Percentiles rank a stretch among this genome's conserved stretches.
Conservation (phyloP, 2,113 vertebrate species). For the Channa argus region DNA sequence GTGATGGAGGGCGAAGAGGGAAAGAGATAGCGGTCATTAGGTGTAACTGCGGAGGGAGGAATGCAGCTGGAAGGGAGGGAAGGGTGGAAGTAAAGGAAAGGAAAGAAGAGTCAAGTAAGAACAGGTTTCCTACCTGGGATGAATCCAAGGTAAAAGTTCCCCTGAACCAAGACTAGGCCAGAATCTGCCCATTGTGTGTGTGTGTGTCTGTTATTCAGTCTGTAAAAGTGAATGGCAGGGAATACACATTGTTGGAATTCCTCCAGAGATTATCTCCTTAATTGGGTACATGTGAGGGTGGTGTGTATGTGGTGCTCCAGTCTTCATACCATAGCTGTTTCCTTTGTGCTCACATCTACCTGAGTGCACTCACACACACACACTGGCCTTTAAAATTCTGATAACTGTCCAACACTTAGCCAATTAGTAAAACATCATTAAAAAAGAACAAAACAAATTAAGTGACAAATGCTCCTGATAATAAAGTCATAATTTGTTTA, state of each 20-base stretch:
- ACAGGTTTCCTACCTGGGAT: slow-evolving; percentile 73
- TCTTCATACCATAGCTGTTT: slow-evolving; percentile 33
- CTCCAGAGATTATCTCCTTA: slow-evolving; percentile 73
- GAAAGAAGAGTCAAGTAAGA: slow-evolving; percentile 64
- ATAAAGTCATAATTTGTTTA: too few species aligned
- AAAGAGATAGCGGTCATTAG: slow-evolving; percentile 77
- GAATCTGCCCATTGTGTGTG: slow-evolving; percentile 24
- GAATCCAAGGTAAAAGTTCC: slow-evolving; percentile 49
- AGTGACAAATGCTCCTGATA: too few species aligned
- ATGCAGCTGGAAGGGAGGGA: slow-evolving; percentile 64
- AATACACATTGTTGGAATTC: slow-evolving; percentile 76
- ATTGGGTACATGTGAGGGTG: slow-evolving; percentile 51
- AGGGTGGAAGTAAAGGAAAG: slow-evolving; percentile 34
- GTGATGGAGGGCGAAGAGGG: slow-evolving; percentile 59
- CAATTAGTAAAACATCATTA: too few species aligned
- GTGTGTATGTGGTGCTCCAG: background rate
- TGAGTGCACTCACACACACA: slow-evolving; percentile 15
- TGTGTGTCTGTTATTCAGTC: slow-evolving; percentile 37
- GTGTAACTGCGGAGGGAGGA: slow-evolving; percentile 68
- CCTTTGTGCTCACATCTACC: slow-evolving; percentile 40
- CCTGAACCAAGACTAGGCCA: slow-evolving; percentile 15
- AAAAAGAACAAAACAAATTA: too few species aligned
- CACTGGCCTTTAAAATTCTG: slow-evolving; percentile 3
- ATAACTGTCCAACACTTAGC: slow-evolving; percentile 2
- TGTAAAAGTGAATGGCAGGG: slow-evolving; percentile 64